Conservation (phyloP, 2,888 invertebrate species). For the Hydropsyche betteni region DNA sequence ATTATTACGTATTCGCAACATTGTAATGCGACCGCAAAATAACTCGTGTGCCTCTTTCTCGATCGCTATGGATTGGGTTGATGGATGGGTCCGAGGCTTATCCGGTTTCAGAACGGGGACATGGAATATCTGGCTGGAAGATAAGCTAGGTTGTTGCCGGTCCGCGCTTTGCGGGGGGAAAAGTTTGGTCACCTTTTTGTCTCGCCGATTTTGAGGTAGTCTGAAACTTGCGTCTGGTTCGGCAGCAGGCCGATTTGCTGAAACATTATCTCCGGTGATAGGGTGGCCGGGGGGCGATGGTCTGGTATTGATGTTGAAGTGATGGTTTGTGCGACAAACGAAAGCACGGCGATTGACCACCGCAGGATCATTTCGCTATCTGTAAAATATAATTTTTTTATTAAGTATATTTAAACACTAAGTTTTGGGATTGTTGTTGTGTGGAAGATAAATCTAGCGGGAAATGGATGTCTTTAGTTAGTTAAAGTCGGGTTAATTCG, state of each 20-base stretch:
- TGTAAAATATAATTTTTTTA: slow-evolving; percentile 3
- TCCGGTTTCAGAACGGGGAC: too few species aligned
- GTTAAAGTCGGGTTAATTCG: too few species aligned
- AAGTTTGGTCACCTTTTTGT: slow-evolving; percentile 55
- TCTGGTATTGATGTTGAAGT: slow-evolving; percentile 9
- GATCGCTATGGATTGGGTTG: too few species aligned
- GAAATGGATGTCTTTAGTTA: too few species aligned
- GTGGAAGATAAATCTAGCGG: too few species aligned
- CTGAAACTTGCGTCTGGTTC: slow-evolving; percentile 56
- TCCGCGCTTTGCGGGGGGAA: too few species aligned
- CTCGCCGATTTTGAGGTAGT: slow-evolving; percentile 55
- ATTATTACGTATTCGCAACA: background rate
- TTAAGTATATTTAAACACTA: too few species aligned
- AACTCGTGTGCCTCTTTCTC: too few species aligned
- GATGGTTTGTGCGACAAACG: slow-evolving; percentile 17
- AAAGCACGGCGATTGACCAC: slow-evolving; percentile 40
- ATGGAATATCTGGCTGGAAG: too few species aligned
- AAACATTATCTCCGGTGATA: slow-evolving; percentile 30
- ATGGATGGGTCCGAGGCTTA: too few species aligned
- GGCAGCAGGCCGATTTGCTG: slow-evolving; percentile 53
- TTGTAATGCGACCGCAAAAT: background rate
- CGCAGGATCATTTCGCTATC: slow-evolving; percentile 47
- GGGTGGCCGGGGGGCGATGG: slow-evolving; percentile 11
- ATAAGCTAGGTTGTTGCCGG: too few species aligned
- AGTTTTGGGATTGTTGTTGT: too few species aligned